Evolutionary conservation across 2,113 vertebrate genomes (phyloP).

Genomic region (Oenanthe oenanthe): DNA sequence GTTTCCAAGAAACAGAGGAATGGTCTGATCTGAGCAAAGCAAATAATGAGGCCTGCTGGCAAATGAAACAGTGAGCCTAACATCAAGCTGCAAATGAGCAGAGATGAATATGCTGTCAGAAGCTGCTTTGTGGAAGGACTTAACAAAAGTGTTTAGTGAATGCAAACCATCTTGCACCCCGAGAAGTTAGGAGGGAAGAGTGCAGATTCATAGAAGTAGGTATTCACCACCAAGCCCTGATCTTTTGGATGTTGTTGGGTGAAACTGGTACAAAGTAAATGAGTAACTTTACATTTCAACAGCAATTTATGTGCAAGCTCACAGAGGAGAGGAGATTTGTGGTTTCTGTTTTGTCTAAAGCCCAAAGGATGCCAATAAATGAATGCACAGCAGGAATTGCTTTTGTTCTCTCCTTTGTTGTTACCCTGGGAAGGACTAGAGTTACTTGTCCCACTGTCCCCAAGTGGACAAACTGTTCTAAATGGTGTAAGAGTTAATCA

Average conservation of each 20-base stretch:
- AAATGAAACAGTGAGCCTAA: background rate
- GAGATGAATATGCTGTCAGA: background rate
- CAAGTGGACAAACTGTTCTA: background rate
- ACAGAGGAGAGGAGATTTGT: background rate
- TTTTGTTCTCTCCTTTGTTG: background rate
- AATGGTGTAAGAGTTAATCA: background rate
- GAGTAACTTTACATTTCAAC: background rate
- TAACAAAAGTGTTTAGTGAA: conserved; percentile 18
- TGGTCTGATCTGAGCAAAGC: background rate
- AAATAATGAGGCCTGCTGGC: conserved; percentile 45
- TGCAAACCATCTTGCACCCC: background rate
- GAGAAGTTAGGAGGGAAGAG: background rate
- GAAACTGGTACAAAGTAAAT: background rate
- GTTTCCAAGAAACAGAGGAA: conserved; percentile 45
- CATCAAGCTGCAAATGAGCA: background rate
- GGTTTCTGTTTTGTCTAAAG: background rate
- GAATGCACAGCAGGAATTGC: conserved; percentile 1
- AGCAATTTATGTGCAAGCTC: background rate
- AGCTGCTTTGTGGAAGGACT: background rate
- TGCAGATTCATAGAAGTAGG: background rate
- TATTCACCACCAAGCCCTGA: background rate
- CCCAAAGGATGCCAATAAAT: background rate
- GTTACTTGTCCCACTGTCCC: background rate
- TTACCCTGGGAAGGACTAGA: conserved; percentile 3
- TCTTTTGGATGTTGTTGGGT: background rate